Evolutionary conservation across 1,140 invertebrate genomes (phyloP).

Genomic region (Macrosteles quadrilineatus): DNA sequence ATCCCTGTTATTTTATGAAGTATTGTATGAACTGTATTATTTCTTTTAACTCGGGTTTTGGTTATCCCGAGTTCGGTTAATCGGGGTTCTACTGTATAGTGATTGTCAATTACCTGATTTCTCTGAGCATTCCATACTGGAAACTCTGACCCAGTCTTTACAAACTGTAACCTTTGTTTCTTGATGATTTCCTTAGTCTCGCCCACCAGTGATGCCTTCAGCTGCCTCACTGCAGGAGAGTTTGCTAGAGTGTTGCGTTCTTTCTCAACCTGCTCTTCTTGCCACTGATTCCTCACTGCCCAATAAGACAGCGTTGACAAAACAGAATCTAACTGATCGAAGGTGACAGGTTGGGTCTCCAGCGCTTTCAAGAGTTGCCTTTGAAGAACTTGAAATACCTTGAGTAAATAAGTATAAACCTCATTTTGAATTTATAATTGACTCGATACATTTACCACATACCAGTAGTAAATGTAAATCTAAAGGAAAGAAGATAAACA

Average conservation of each 20-base stretch:
- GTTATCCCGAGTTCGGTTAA: no score
- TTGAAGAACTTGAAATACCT: constrained; percentile 23
- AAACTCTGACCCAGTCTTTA: constrained; percentile 2
- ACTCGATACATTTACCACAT: no score
- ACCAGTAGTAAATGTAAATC: no score
- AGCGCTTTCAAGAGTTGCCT: constrained; percentile 1
- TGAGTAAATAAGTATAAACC: no score
- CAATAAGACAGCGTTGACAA: constrained; percentile 7
- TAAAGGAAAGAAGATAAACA: no score
- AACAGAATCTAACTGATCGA: not conserved
- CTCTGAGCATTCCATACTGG: constrained; percentile 20
- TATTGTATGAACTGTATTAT: no score
- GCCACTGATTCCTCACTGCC: constrained; percentile 23
- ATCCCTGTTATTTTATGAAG: no score
- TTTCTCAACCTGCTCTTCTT: constrained; percentile 11
- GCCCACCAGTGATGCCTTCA: not conserved
- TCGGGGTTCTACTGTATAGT: no score
- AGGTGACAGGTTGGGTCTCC: not conserved
- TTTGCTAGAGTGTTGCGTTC: constrained; percentile 6
- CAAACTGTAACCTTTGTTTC: not conserved
- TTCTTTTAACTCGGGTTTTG: no score
- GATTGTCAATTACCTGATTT: constrained; percentile 22
- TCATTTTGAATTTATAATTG: no score
- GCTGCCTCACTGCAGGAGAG: constrained; percentile 3
- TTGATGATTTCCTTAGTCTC: constrained; percentile 3